Conservation (phyloP, 2,113 vertebrate genomes). For the Silurus asotus region DNA sequence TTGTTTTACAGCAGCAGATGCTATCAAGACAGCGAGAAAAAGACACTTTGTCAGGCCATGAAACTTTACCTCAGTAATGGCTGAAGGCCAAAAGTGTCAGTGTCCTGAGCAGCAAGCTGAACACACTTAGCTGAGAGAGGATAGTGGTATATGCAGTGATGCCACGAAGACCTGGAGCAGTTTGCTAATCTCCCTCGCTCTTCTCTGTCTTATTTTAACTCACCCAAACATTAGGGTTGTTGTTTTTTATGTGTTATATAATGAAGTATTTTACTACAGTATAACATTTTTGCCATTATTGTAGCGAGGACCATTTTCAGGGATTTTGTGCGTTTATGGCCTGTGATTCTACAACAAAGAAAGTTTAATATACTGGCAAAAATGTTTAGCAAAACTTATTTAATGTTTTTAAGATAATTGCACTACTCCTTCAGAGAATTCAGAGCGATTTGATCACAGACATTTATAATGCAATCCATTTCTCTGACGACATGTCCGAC, state of each 20-base stretch:
- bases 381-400: neutral
- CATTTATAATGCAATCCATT: neutral
- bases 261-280: neutral
- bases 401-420: neutral
- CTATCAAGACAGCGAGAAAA: neutral
- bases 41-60: neutral
- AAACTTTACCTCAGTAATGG: conserved; percentile 17
- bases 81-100: neutral
- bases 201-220: neutral
- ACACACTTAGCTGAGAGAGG: neutral
- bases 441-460: neutral
- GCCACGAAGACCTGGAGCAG: neutral
- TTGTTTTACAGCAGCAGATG: conserved; percentile 6
- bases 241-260: neutral
- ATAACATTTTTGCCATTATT: neutral
- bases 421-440: neutral
- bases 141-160: neutral
- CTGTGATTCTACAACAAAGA: neutral
- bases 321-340: neutral
- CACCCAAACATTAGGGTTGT: neutral
- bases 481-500: neutral
- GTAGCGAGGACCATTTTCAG: neutral
- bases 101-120: conserved; percentile 2
- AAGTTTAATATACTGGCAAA: neutral
- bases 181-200: neutral